These are phyloP conservation scores for Oxytorus armatus DNA, from an alignment of 2,888 invertebrate species.

Conservation along the genomic window DNA sequence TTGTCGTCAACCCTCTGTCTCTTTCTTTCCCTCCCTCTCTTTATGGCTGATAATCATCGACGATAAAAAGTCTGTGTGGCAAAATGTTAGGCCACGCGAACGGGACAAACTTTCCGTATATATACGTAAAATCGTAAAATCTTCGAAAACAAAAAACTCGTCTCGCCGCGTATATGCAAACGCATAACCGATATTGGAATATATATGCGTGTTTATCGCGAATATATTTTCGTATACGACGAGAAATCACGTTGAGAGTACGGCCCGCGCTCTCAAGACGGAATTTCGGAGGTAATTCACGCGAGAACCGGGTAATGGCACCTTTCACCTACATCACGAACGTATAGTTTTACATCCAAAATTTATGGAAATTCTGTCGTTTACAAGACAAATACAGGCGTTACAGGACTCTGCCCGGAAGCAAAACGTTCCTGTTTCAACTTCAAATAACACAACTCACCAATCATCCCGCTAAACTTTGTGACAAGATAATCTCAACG, in stretches of 20 bases:
- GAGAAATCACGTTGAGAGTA: background rate
- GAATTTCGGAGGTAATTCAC: constrained; percentile 59
- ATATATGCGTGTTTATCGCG: constrained; percentile 5
- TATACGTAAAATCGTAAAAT: constrained; percentile 61
- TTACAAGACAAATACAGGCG: no score
- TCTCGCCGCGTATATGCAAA: constrained; percentile 27
- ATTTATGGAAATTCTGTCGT: constrained; percentile 61
- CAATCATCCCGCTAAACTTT: no score
- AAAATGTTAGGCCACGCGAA: constrained; percentile 50
- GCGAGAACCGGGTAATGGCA: constrained; percentile 55
- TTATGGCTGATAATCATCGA: constrained; percentile 47
- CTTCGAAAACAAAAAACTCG: constrained; percentile 15
- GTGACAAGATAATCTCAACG: no score
- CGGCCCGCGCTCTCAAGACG: constrained; percentile 11
- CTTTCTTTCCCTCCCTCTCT: no score
- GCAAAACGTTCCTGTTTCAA: no score
- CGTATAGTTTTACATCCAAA: constrained; percentile 45
- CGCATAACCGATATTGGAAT: constrained; percentile 17
- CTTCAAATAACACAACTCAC: no score
- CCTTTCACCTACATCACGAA: constrained; percentile 37
- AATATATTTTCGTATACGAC: background rate
- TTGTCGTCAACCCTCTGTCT: no score
- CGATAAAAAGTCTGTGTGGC: constrained; percentile 61
- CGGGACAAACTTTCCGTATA: constrained; percentile 47
- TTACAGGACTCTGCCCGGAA: no score